Conservation (phyloP, 2,797 vertebrate species). For the Coccyzus lansbergi region DNA sequence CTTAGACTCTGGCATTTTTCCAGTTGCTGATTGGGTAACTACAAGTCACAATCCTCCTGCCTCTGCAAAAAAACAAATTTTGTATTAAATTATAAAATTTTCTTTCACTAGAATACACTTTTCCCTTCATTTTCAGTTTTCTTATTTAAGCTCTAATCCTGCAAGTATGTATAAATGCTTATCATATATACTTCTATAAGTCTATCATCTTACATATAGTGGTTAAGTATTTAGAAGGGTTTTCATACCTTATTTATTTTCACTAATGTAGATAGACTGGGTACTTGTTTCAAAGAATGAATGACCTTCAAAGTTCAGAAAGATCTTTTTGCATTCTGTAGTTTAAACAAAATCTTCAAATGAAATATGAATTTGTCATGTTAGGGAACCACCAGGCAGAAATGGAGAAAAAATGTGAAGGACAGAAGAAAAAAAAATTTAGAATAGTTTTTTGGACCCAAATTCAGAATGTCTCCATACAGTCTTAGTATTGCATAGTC, state of each 20-base stretch:
- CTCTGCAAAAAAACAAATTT: conserved; percentile 53
- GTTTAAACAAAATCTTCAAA: not conserved
- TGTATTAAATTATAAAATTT: not conserved
- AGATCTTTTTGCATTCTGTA: not conserved
- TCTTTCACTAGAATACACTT: not conserved
- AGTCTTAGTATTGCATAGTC: not conserved
- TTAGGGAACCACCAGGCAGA: not conserved
- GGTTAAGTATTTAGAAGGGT: not conserved
- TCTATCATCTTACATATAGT: not conserved
- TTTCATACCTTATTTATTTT: not conserved
- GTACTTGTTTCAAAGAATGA: not conserved
- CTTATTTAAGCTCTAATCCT: not conserved
- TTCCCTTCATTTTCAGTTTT: not conserved
- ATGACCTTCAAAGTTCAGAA: not conserved
- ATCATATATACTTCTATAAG: not conserved
- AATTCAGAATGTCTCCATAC: not conserved
- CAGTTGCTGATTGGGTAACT: not conserved
- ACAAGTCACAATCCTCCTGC: conserved; percentile 5
- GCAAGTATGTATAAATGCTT: not conserved
- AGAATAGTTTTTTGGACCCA: not conserved
- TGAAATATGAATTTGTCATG: not conserved
- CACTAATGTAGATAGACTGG: not conserved
- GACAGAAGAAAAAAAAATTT: not conserved
- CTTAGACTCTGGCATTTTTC: conserved; percentile 51
- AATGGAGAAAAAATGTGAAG: not conserved